Evolutionary conservation across 2,113 vertebrate genomes (phyloP), one percentile per base, ranked within the genome.

Genomic region (Paramisgurnus dabryanus): DNA sequence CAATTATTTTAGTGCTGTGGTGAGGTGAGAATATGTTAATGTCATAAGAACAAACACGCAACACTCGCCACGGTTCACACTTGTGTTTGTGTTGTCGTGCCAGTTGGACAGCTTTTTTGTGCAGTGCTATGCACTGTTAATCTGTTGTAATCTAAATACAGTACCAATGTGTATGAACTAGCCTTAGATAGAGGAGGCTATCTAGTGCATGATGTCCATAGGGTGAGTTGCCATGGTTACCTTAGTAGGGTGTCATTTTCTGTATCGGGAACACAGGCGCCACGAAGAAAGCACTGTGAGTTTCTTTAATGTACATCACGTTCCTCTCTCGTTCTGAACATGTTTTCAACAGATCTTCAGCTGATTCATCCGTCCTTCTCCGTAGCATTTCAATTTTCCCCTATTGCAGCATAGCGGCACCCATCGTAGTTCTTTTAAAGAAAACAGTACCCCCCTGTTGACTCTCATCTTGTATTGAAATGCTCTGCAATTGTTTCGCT

Each of bases 211-310:
- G 65, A 85, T 79, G 65, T 67, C 79, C 79, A 83, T 67, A 76
- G 81, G 84, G 75, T 55, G 57, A 39, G 81, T 87, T 83, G 79
- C 83, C 81, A 81, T 85, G 81, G 81, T 74, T 72, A 85, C 83
- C 64, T 27, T 39, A 57, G 81, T 64, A 49, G 49, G 47, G 57
- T 80, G 69, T 72, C 65, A 79, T 80, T 73, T 66, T 73, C 65
- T 83, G 34, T 80, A 60, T 67, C 57, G 18, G 79, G 79, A 74
- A 67, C 71, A 81, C 71, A 47, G 40, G 50, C 9, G 6, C 45
- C 45, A 40, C 9, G 75, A 47, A 50, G 49, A 80, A 73, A 71
- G 17, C 50, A 17, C 3, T 58, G 66, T 45, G 27, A 39, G 49
- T 60, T 17, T 58, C 50, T 58, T 5, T 27, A 63, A 72, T 67